Conservation (phyloP, 64 coral and sea anemone genomes). For the Stichodactyla mertensii region DNA sequence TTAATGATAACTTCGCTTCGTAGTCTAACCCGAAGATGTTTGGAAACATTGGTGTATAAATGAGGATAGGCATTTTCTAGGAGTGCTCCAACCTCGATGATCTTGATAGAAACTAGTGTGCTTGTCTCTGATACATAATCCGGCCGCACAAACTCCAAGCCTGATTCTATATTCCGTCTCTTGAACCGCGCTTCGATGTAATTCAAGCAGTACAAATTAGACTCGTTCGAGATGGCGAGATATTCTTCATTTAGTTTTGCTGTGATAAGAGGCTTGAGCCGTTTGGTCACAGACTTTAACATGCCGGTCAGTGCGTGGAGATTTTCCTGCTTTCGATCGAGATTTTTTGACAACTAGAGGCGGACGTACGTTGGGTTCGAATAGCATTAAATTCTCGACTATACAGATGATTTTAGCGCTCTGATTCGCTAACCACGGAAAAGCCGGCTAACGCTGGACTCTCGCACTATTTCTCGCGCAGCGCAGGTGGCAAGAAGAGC, state of each 20-base stretch:
- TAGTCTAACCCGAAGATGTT: conserved; percentile 69
- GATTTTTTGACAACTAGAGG: not conserved
- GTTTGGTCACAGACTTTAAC: conserved; percentile 84
- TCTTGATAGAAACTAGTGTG: conserved; percentile 54
- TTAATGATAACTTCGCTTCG: conserved; percentile 85
- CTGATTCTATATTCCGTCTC: conserved; percentile 77
- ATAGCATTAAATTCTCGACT: not conserved
- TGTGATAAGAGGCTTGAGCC: conserved; percentile 70
- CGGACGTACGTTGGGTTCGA: not conserved
- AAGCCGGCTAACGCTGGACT: not conserved
- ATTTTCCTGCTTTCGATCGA: not conserved
- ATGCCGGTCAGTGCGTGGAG: conserved; percentile 6
- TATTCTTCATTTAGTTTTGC: conserved; percentile 86
- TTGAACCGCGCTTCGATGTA: conserved; percentile 87
- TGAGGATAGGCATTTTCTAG: conserved; percentile 77
- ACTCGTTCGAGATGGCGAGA: conserved; percentile 73
- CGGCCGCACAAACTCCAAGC: conserved; percentile 72
- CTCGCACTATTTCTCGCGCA: not conserved
- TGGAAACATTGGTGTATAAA: conserved; percentile 76
- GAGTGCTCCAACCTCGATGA: conserved; percentile 75
- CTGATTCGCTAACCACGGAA: not conserved
- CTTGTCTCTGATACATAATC: conserved; percentile 45
- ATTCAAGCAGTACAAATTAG: conserved; percentile 88
- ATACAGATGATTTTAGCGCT: not conserved
- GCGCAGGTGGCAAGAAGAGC: not conserved